Evolutionary conservation across 2,888 invertebrate genomes (phyloP).

Genomic region (Ectobius pallidus): DNA sequence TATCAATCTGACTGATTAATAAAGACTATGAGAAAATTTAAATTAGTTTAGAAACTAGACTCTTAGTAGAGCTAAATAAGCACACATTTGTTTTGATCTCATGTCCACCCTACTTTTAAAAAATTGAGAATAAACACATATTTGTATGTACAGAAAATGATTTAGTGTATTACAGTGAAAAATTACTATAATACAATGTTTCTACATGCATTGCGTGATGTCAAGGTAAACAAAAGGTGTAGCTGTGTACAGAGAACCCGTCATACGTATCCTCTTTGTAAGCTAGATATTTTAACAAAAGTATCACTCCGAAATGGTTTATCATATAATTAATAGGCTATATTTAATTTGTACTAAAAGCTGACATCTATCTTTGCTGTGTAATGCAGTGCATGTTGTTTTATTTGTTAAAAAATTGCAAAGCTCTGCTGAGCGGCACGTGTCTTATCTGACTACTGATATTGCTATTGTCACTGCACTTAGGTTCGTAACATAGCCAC

Average conservation of each 20-base stretch:
- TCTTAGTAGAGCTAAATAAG: background rate
- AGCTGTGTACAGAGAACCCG: background rate
- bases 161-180: slow-evolving; percentile 15
- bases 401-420: too few species aligned
- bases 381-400: too few species aligned
- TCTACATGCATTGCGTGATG: background rate
- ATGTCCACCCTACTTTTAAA: slow-evolving; percentile 17
- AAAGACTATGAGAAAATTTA: too few species aligned
- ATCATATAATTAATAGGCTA: background rate
- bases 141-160: slow-evolving; percentile 2
- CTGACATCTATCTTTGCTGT: too few species aligned
- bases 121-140: slow-evolving; percentile 7
- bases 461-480: too few species aligned
- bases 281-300: background rate
- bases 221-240: background rate
- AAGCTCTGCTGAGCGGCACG: too few species aligned
- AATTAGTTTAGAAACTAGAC: background rate
- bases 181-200: slow-evolving; percentile 10
- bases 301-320: background rate
- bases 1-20: too few species aligned
- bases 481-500: too few species aligned
- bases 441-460: too few species aligned
- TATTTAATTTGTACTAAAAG: too few species aligned
- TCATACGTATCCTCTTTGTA: slow-evolving; percentile 14
- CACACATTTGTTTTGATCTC: slow-evolving; percentile 20